Evolutionary conservation across 2,797 vertebrate species (phyloP).

Genomic region (Bryconaethiops microstoma): DNA sequence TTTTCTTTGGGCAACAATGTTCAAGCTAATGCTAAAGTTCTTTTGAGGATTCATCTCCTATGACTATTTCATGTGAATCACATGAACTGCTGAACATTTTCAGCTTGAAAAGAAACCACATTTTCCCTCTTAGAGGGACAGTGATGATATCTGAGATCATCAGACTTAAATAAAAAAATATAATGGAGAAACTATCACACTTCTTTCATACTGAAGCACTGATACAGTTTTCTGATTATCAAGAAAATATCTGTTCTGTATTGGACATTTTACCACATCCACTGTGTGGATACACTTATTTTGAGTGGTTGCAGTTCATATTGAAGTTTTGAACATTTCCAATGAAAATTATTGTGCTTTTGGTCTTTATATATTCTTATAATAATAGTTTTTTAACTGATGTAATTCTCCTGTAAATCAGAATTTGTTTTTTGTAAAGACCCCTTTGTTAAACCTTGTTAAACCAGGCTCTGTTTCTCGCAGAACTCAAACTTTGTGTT

Average conservation of each 20-base stretch:
- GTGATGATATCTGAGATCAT: background rate
- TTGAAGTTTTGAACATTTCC: background rate
- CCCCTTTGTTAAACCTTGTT: background rate
- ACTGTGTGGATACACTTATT: background rate
- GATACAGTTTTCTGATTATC: background rate
- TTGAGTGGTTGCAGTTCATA: background rate
- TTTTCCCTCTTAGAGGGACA: background rate
- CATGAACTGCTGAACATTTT: background rate
- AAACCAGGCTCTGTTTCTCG: too few relatives aligned
- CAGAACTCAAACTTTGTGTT: background rate
- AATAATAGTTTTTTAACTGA: background rate
- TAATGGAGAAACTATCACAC: background rate
- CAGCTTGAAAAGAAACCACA: background rate
- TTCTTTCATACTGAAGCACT: background rate
- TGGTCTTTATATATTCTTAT: background rate
- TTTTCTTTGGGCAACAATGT: background rate
- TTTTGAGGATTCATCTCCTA: background rate
- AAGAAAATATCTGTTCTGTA: background rate
- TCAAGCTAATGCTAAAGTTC: background rate
- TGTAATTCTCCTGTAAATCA: background rate
- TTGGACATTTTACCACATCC: background rate
- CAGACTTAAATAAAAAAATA: too few relatives aligned
- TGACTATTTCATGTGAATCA: background rate
- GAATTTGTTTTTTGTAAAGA: constrained; percentile 7
- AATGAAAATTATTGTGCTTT: background rate